These are phyloP conservation scores for Eristalis tenax DNA, from an alignment of 2,888 invertebrate species.

Conservation along the genomic window DNA sequence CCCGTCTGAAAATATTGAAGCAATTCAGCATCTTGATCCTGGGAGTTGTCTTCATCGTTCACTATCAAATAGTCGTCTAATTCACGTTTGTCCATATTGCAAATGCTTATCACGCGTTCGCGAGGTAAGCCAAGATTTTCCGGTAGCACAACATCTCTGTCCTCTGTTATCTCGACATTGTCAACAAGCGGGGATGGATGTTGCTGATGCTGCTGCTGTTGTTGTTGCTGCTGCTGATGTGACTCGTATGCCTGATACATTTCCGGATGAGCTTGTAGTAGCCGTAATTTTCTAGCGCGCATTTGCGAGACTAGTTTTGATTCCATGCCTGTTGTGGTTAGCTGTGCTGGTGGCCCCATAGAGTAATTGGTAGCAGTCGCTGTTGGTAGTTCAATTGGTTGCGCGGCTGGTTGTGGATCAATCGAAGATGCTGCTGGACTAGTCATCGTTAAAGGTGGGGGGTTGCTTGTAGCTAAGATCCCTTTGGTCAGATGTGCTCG, in stretches of 20 bases:
- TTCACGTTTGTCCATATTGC: slow-evolving; percentile 90
- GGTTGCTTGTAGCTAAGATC: slow-evolving; percentile 75
- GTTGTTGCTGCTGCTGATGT: slow-evolving; percentile 73
- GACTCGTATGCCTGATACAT: slow-evolving; percentile 45
- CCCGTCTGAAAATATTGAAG: slow-evolving; percentile 88
- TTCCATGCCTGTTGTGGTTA: slow-evolving; percentile 66
- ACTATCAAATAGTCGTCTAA: slow-evolving; percentile 88
- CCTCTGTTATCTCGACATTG: slow-evolving; percentile 63
- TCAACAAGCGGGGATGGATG: slow-evolving; percentile 72
- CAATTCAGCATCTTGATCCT: slow-evolving; percentile 92
- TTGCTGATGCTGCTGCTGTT: slow-evolving; percentile 47
- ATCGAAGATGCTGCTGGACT: slow-evolving; percentile 12
- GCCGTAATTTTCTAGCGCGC: slow-evolving; percentile 82
- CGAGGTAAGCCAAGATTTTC: slow-evolving; percentile 83
- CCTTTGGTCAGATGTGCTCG: slow-evolving; percentile 81
- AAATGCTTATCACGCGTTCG: slow-evolving; percentile 88
- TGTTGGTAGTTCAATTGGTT: slow-evolving; percentile 60
- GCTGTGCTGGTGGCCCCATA: slow-evolving; percentile 81
- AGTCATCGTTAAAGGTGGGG: slow-evolving; percentile 44
- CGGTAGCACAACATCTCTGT: slow-evolving; percentile 75
- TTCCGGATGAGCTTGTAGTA: slow-evolving; percentile 76
- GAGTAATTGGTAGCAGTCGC: slow-evolving; percentile 77
- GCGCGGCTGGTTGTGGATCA: slow-evolving; percentile 55
- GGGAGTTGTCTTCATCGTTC: slow-evolving; percentile 88
- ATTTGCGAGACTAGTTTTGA: slow-evolving; percentile 82